Conservation (phyloP, 1,140 invertebrate species). For the Mesaphorura yosii region DNA sequence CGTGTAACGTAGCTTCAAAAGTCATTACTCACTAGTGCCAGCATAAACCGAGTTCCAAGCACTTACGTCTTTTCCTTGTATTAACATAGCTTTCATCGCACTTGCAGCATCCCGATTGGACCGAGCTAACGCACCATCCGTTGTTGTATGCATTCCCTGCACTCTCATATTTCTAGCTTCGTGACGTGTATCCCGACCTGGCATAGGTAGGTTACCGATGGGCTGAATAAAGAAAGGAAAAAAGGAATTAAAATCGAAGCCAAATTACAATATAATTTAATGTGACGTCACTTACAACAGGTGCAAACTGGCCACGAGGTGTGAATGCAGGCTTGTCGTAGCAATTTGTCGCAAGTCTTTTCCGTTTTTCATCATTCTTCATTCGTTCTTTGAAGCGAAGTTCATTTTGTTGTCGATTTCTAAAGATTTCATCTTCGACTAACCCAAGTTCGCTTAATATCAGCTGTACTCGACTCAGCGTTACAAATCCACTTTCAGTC, state of each 20-base stretch:
- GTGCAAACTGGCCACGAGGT: constrained; percentile 59
- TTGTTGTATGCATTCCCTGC: constrained; percentile 31
- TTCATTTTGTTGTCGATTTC: constrained; percentile 75
- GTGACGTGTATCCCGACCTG: constrained; percentile 34
- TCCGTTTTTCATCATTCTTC: constrained; percentile 50
- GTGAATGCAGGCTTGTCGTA: constrained; percentile 55
- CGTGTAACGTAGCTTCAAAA: not conserved
- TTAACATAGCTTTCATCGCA: constrained; percentile 33
- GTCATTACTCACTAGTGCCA: not conserved
- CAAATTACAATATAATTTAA: constrained; percentile 1
- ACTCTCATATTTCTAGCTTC: constrained; percentile 37
- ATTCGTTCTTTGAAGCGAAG: constrained; percentile 63
- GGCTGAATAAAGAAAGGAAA: constrained; percentile 23
- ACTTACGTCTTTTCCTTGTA: constrained; percentile 10
- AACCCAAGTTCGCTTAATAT: constrained; percentile 88
- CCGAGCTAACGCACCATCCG: constrained; percentile 10
- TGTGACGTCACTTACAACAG: constrained; percentile 38
- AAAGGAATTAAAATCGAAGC: constrained; percentile 8
- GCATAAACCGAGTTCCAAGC: no score
- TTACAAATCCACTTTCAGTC: constrained; percentile 73
- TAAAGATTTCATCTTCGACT: constrained; percentile 96
- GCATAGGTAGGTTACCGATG: constrained; percentile 19
- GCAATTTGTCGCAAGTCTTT: constrained; percentile 36
- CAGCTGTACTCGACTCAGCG: constrained; percentile 81
- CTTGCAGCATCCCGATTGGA: constrained; percentile 34